Evolutionary conservation across 2,888 invertebrate species (phyloP), one percentile per base, ranked within the genome.

Genomic region (Gastracanthus pulcherrimus): DNA sequence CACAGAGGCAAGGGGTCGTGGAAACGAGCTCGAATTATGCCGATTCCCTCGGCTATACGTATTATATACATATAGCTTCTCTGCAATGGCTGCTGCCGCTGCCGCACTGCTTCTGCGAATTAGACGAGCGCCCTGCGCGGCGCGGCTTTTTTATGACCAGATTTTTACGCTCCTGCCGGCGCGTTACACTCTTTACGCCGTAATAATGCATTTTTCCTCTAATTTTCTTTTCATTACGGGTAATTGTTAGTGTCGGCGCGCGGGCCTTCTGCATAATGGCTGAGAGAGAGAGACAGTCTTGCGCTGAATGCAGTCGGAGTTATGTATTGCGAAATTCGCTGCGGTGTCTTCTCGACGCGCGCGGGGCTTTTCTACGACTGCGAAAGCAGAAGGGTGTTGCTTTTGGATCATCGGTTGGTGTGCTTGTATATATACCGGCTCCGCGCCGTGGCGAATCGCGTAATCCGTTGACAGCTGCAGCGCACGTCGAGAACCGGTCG

Each of bases 171-270:
- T 23, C 3, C 19, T 9, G n/a, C n/a, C 11, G 23, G 41, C 34
- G 5, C 26, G 38, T 55, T 36, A 55, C 36, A 23, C 60, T 72
- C 60, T 41, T 48, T 51, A 31, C 58, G 23, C 45, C 7, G 41
- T 58, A 79, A 76, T 69, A 58, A 69, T 19, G 70, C 48, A 36
- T 36, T 79, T 79, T 67, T 69, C 31, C 72, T 64, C 67, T 71
- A 75, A 75, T 80, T 80, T 70, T 70, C 74, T 69, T 80, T 80
- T 80, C 80, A 80, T 80, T 74, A 80, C 48, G 55, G 72, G 66
- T 62, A 72, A 72, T 72, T 72, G 71, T 60, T 62, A n/a, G 4
- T 19, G 41, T 19, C 34, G 19, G 11, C 19, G 7, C 62, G 31
- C 23, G 29, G 34, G 16, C 19, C 7, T 6, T 31, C 3, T 16